Conservation (phyloP, 2,797 vertebrate species). For the Gadopsis bispinosus region DNA sequence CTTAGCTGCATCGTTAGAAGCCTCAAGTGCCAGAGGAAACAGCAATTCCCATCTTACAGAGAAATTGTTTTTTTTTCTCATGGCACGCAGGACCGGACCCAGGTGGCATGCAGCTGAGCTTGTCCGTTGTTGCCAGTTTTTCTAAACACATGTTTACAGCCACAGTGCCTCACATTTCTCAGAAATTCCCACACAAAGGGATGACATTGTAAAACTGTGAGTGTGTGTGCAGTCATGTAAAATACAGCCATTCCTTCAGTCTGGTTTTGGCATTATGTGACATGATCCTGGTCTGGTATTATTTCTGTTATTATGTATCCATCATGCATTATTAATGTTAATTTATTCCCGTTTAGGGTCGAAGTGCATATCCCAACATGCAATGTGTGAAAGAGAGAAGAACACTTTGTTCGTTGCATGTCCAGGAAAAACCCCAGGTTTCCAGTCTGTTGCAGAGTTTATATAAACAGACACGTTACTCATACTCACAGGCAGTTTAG, state of each 20-base stretch:
- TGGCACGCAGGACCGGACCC: conserved; percentile 49
- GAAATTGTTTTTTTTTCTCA: conserved; percentile 42
- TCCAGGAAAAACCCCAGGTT: neutral
- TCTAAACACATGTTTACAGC: conserved; percentile 62
- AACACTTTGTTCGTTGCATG: neutral
- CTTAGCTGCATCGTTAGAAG: conserved; percentile 37
- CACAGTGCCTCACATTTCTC: conserved; percentile 39
- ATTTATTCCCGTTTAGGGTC: neutral
- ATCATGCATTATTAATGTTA: conserved; percentile 4
- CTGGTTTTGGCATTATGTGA: conserved; percentile 10
- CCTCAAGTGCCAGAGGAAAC: conserved; percentile 56
- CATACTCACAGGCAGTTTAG: neutral
- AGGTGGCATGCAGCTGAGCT: conserved; percentile 69
- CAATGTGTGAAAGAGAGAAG: neutral
- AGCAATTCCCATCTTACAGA: conserved; percentile 46
- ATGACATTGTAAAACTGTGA: conserved; percentile 29
- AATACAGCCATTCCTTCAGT: conserved; percentile 16
- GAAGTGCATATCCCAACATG: conserved; percentile 13
- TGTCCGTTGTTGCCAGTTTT: conserved; percentile 45
- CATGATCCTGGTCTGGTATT: conserved; percentile 12
- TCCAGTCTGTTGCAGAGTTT: neutral
- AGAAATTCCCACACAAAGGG: conserved; percentile 45
- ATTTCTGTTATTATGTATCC: conserved; percentile 8
- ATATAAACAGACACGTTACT: conserved; percentile 22
- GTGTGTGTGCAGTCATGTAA: neutral